Evolutionary conservation across 2,113 vertebrate species (phyloP), one percentile per base, ranked within the genome.

Genomic region (Tupaia tana): DNA sequence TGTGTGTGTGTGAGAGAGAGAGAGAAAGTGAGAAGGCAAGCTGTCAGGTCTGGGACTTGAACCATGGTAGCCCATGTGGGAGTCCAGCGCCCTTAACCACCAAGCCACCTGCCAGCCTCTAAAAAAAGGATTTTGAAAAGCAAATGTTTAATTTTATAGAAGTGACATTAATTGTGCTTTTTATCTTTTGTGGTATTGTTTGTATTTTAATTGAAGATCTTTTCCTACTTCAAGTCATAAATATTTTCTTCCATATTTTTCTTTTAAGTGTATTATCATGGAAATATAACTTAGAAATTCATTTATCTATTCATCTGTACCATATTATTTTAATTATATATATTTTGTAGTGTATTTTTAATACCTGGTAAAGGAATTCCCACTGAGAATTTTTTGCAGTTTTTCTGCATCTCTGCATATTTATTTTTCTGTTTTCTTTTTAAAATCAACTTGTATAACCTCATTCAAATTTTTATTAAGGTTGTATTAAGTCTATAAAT

Each of bases 301-400:
- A 7, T 31, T 27, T 75, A 58, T 59, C 27, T 25, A 56, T 64
- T 43, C 63, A 43, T 58, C 84, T 70, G 19, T 77, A 59, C 52
- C 27, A 70, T 16, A 54, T 63, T 22, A 59, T 78, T 70, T 95
- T 66, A 84, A 25, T 31, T 89, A 64, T 27, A 24, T 15, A 67
- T 12, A 34, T 77, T 77, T 92, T 71, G 56, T 63, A 71, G 34
- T 86, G 70, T 54, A 69, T 92, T 85, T 85, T 92, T 52, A 79
- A 86, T 22, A 63, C 9, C 12, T 74, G 22, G 29, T 94, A 70
- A 34, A 88, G 74, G 64, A 9, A 1, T 59, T 0, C 13, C 15
- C 3, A 75, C 16, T 31, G 61, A 66, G 7, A 73, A 1, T 56
- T 82, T 52, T 75, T 13, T 66, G 66, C 5, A 73, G 22, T 58